A percentile compares a stretch with the other conserved stretches of the same genome.
These are phyloP conservation scores for Scelioninae gen. 1 DNA, from an alignment of 2,888 invertebrate species.

Conservation along the genomic window DNA sequence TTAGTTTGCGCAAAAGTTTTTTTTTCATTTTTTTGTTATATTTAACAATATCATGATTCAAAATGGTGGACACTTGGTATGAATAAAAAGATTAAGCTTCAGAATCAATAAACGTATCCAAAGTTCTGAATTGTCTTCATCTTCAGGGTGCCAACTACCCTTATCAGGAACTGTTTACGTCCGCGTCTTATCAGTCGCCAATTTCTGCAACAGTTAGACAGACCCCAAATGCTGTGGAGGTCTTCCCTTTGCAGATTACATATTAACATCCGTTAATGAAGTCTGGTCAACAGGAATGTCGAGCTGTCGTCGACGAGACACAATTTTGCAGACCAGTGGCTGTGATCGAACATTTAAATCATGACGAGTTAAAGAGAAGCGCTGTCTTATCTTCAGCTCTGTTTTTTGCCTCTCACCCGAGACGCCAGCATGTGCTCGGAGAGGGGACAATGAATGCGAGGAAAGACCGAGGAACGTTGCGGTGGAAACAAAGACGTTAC, in stretches of 20 bases:
- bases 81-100: background rate
- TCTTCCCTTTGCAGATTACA: constrained; percentile 36
- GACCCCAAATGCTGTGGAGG: constrained; percentile 71
- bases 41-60: no score
- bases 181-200: constrained; percentile 82
- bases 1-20: no score
- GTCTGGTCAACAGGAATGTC: constrained; percentile 49
- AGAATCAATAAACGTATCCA: background rate
- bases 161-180: constrained; percentile 84
- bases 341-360: constrained; percentile 31
- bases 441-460: constrained; percentile 45
- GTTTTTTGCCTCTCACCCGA: constrained; percentile 31
- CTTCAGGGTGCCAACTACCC: constrained; percentile 82
- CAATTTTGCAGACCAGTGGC: constrained; percentile 63
- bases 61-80: background rate
- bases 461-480: constrained; percentile 74
- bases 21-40: no score
- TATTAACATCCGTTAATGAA: constrained; percentile 63
- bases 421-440: constrained; percentile 37
- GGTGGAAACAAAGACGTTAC: constrained; percentile 84
- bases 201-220: constrained; percentile 74
- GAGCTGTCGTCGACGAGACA: constrained; percentile 37
- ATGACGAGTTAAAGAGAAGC: constrained; percentile 41
- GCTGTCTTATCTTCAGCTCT: constrained; percentile 55
- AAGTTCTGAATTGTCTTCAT: background rate